Percentiles rank a stretch among this genome's conserved stretches.
These are phyloP conservation scores for Onychostruthus taczanowskii DNA, from an alignment of 2,113 vertebrate species.

Conservation along the genomic window DNA sequence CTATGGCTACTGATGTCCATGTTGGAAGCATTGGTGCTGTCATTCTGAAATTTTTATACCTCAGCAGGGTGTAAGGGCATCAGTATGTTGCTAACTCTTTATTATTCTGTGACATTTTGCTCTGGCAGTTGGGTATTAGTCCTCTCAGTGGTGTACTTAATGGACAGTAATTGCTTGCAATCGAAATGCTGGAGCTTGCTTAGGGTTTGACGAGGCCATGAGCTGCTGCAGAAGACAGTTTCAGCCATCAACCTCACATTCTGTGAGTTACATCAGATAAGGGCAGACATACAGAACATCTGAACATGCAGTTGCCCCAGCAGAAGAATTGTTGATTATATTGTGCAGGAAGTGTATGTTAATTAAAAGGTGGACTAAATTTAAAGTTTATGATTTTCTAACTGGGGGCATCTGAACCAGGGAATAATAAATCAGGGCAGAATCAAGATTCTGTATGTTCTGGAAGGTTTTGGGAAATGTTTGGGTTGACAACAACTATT, in stretches of 20 bases:
- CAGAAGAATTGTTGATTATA: not conserved
- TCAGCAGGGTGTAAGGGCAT: not conserved
- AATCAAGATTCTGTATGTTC: not conserved
- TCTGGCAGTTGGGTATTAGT: not conserved
- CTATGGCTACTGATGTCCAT: not conserved
- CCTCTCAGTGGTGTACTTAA: not conserved
- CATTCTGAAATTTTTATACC: not conserved
- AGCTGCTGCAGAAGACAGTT: not conserved
- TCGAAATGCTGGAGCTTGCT: not conserved
- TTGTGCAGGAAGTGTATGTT: not conserved
- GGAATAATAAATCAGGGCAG: not conserved
- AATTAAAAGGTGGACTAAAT: not conserved
- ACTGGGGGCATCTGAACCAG: not conserved
- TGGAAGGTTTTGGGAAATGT: not conserved
- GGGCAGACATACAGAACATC: not conserved
- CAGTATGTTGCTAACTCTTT: not conserved
- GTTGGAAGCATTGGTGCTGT: not conserved
- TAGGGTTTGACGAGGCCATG: not conserved
- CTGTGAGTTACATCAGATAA: not conserved
- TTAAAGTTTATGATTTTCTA: not conserved
- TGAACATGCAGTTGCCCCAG: not conserved
- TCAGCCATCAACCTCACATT: not conserved
- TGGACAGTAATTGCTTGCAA: not conserved
- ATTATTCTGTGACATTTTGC: constrained; percentile 31
- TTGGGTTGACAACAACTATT: not conserved